Percentiles rank a stretch among this genome's conserved stretches.
Evolutionary conservation across 2,888 invertebrate genomes (phyloP).

Genomic region (Neoitamus cyanurus): DNA sequence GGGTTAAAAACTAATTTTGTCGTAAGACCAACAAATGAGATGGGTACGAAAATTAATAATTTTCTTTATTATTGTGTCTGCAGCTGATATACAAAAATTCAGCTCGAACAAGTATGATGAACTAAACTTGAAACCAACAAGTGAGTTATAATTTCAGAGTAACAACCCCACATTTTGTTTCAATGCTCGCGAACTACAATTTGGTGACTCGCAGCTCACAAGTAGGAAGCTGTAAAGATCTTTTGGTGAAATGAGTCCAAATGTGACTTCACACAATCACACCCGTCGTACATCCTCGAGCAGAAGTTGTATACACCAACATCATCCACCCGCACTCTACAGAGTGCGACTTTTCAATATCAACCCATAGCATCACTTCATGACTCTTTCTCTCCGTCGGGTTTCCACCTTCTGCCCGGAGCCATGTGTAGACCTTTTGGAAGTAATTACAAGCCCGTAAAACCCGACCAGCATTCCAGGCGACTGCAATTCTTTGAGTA

Average conservation of each 20-base stretch:
- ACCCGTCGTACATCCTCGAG: neutral
- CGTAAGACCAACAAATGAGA: too few relatives aligned
- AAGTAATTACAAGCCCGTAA: neutral
- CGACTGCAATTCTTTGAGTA: slow-evolving; percentile 23
- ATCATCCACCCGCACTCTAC: neutral
- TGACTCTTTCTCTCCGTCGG: neutral
- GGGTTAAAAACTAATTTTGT: too few relatives aligned
- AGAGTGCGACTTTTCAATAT: neutral
- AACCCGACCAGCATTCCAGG: neutral
- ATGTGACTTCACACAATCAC: neutral
- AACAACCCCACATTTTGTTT: neutral
- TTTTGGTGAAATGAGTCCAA: neutral
- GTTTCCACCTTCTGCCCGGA: neutral
- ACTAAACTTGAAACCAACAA: too few relatives aligned
- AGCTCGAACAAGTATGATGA: too few relatives aligned
- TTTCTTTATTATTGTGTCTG: too few relatives aligned
- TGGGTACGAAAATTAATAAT: too few relatives aligned
- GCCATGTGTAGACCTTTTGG: slow-evolving; percentile 1
- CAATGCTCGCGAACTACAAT: neutral
- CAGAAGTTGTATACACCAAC: neutral
- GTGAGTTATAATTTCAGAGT: too few relatives aligned
- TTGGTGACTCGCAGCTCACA: neutral
- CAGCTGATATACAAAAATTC: too few relatives aligned
- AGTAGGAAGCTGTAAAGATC: neutral
- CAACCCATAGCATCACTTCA: neutral